A percentile compares a stretch with the other conserved stretches of the same genome.
phyloP scores from a whole-genome alignment of 2,113 vertebrate genomes.

The Anser cygnoides region DNA sequence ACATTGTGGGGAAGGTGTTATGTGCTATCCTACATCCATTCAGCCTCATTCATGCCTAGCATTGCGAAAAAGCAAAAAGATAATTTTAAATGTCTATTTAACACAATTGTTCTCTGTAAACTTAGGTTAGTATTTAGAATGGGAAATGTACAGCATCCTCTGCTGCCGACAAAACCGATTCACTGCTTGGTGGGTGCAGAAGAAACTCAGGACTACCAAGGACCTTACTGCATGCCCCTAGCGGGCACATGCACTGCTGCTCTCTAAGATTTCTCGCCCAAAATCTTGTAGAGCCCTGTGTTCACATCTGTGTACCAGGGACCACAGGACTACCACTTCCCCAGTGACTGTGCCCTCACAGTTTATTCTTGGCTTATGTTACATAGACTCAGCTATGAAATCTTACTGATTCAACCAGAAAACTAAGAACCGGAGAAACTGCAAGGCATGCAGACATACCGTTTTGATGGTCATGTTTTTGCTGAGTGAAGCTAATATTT shows the following conservation, averaged over 20 bases:
- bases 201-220: accelerated
- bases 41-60: not conserved
- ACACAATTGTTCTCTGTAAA: not conserved
- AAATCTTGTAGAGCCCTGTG: not conserved
- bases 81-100: not conserved
- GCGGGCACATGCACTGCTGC: not conserved
- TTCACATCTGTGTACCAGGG: not conserved
- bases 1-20: accelerated
- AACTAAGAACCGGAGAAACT: not conserved
- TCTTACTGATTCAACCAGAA: not conserved
- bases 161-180: not conserved
- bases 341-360: not conserved
- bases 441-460: not conserved
- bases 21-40: not conserved
- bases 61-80: not conserved
- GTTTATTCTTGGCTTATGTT: not conserved
- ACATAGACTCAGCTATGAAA: not conserved
- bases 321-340: not conserved
- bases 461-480: not conserved
- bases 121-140: not conserved
- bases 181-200: not conserved
- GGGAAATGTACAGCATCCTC: not conserved
- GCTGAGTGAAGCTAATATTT: not conserved
- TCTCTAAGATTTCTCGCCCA: not conserved
- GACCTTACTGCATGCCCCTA: accelerated